These are phyloP conservation scores for Sminthurides aquaticus DNA, from an alignment of 2,888 invertebrate genomes.

Conservation along the genomic window DNA sequence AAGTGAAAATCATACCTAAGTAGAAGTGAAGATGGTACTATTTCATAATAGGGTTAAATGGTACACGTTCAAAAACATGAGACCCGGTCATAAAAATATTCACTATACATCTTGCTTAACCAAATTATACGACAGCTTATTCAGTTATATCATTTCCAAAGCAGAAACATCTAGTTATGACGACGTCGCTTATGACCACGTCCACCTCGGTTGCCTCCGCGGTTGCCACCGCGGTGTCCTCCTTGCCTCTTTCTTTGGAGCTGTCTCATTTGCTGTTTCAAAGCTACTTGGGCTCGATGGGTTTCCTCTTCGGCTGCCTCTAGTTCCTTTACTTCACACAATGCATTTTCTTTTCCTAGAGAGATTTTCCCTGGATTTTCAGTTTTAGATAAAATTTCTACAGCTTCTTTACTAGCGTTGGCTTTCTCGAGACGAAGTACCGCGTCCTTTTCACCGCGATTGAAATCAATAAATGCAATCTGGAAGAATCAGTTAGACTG, in stretches of 20 bases:
- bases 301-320: conserved; percentile 66
- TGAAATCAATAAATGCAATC: conserved; percentile 67
- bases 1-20: no score
- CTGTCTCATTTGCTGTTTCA: conserved; percentile 11
- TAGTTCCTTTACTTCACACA: conserved; percentile 50
- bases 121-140: no score
- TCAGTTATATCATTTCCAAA: no score
- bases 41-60: no score
- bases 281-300: conserved; percentile 26
- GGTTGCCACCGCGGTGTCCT: neutral
- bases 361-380: conserved; percentile 29
- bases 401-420: conserved; percentile 56
- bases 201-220: conserved; percentile 1
- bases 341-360: conserved; percentile 12
- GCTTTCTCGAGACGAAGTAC: conserved; percentile 64
- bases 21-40: no score
- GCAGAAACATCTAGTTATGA: conserved; percentile 5
- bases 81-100: no score
- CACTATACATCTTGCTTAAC: no score
- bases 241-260: conserved; percentile 15
- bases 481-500: conserved; percentile 16
- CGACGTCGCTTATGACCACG: neutral
- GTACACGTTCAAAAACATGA: no score
- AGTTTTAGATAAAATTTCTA: conserved; percentile 27
- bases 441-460: conserved; percentile 64